These are phyloP conservation scores for Ptilonorhynchus violaceus DNA, from an alignment of 2,113 vertebrate genomes.

Conservation along the genomic window DNA sequence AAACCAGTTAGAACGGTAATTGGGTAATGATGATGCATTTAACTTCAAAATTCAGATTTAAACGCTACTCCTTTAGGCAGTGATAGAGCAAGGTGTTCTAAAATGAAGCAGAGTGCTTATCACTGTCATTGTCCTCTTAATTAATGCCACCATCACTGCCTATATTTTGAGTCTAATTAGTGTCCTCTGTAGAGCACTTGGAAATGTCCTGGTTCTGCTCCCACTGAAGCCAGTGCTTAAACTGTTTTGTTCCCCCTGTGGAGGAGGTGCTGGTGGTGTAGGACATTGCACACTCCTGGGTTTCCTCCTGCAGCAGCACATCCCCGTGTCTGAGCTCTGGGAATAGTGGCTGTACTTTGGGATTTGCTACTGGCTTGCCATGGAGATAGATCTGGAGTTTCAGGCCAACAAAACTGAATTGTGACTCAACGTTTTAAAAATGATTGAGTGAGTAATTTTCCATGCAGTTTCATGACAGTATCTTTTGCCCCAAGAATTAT, in stretches of 20 bases:
- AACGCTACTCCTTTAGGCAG: conserved; percentile 22
- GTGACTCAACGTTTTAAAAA: conserved; percentile 52
- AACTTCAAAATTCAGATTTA: conserved; percentile 1
- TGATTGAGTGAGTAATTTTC: conserved; percentile 33
- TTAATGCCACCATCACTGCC: background rate
- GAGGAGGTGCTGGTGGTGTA: background rate
- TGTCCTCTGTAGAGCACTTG: background rate
- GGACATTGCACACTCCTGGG: background rate
- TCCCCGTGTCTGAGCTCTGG: background rate
- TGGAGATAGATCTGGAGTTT: conserved; percentile 45
- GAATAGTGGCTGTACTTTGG: background rate
- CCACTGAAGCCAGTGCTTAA: background rate
- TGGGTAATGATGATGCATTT: conserved; percentile 31
- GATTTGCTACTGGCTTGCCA: conserved; percentile 2
- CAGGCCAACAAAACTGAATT: conserved; percentile 31
- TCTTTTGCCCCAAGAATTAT: conserved; percentile 1
- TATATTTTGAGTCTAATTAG: background rate
- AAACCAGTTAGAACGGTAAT: conserved; percentile 56
- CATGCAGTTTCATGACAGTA: background rate
- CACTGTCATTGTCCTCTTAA: background rate
- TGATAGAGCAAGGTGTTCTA: background rate
- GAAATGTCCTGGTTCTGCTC: background rate
- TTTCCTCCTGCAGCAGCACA: background rate
- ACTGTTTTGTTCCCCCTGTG: background rate
- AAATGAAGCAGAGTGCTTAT: background rate